A percentile compares a stretch with the other conserved stretches of the same genome.
Conservation (phyloP, 2,888 invertebrate species). For the Hesperia comma region DNA sequence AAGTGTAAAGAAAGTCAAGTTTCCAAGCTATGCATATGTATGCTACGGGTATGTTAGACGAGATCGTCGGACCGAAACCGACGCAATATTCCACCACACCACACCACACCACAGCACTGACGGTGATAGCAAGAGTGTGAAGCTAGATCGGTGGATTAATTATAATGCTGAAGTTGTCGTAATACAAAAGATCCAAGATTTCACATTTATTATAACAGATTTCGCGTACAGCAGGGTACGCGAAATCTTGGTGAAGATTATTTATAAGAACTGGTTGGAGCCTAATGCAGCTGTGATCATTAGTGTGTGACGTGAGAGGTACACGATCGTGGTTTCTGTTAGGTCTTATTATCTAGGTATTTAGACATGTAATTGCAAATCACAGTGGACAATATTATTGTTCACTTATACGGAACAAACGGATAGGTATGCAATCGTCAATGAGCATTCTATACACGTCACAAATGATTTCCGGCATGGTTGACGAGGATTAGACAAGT, state of each 20-base stretch:
- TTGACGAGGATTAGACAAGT: constrained; percentile 60
- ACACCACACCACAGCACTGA: constrained; percentile 4
- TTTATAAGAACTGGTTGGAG: constrained; percentile 29
- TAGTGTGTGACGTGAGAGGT: constrained; percentile 2
- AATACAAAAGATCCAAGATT: constrained; percentile 15
- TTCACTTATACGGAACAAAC: constrained; percentile 68
- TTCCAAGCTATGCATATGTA: constrained; percentile 68
- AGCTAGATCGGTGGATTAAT: constrained; percentile 10
- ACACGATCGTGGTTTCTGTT: background rate
- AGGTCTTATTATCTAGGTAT: constrained; percentile 17
- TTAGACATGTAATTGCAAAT: constrained; percentile 16
- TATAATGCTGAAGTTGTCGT: background rate
- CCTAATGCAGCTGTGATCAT: constrained; percentile 17
- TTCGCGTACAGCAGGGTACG: constrained; percentile 14
- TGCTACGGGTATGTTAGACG: constrained; percentile 54
- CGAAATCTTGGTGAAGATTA: constrained; percentile 14
- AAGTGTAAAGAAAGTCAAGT: constrained; percentile 75
- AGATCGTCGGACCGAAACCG: constrained; percentile 61
- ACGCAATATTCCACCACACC: constrained; percentile 33
- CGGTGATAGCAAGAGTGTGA: constrained; percentile 20
- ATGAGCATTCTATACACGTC: constrained; percentile 66
- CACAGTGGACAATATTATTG: constrained; percentile 39
- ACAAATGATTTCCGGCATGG: constrained; percentile 70
- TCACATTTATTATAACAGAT: constrained; percentile 13
- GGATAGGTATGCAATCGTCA: constrained; percentile 65